Conservation (phyloP, 35 echinoderm and acorn worm genomes). For the Ptychodera flava region DNA sequence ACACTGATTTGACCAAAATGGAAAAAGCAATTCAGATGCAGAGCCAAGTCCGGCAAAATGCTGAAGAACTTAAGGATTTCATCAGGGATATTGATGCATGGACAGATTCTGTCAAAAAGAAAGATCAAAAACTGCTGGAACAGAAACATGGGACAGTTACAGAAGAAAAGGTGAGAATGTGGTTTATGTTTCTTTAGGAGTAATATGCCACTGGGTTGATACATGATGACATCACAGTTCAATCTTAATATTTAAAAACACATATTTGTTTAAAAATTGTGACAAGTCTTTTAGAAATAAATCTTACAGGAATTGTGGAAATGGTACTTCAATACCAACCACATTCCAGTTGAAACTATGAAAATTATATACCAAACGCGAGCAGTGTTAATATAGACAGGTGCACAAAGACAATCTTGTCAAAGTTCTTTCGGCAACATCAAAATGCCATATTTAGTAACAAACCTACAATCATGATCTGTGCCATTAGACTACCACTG, state of each 20-base stretch:
- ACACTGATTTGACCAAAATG: no score
- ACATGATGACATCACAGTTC: constrained; percentile 23
- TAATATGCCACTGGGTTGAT: background rate
- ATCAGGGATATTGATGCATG: constrained; percentile 72
- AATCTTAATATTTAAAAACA: background rate
- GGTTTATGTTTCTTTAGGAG: background rate
- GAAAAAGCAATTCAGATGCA: constrained; percentile 63
- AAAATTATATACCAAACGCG: no score
- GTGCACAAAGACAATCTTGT: background rate
- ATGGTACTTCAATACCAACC: no score
- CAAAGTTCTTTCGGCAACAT: background rate
- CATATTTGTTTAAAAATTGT: background rate
- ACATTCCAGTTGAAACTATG: no score
- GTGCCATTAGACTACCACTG: no score
- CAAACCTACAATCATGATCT: no score
- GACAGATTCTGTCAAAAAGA: constrained; percentile 53
- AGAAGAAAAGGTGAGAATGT: constrained; percentile 19
- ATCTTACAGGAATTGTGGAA: no score
- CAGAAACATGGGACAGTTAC: background rate
- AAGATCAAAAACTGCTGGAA: constrained; percentile 50
- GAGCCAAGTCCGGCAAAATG: constrained; percentile 56
- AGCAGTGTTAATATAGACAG: no score
- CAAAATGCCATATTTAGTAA: background rate
- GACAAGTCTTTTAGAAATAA: background rate
- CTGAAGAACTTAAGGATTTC: constrained; percentile 64